Conservation (phyloP, 37 sponge, comb jelly and placozoan species). For the Agelas oroides region DNA sequence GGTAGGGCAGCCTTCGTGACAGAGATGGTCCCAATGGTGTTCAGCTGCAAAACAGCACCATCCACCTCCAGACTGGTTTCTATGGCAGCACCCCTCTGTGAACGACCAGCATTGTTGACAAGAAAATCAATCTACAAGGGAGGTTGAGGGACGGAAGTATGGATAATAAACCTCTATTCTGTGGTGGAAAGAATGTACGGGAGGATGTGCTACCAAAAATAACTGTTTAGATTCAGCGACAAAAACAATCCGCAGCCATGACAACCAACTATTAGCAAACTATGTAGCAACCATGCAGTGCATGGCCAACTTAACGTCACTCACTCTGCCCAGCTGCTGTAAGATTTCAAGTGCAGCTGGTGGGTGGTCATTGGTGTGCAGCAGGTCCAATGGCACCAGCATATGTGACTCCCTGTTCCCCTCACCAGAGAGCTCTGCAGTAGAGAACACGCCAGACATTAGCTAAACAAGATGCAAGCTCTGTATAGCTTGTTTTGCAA, state of each 20-base stretch:
- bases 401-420: slow-evolving; percentile 53
- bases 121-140: slow-evolving; percentile 82
- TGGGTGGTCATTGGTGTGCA: slow-evolving; percentile 57
- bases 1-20: slow-evolving; percentile 91
- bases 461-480: too few relatives aligned
- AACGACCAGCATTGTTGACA: slow-evolving; percentile 94
- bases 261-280: too few relatives aligned
- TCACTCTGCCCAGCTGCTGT: slow-evolving; percentile 61
- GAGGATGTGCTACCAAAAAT: too few relatives aligned
- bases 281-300: too few relatives aligned
- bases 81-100: slow-evolving; percentile 82
- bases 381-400: slow-evolving; percentile 69
- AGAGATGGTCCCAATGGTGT: slow-evolving; percentile 85
- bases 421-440: slow-evolving; percentile 60
- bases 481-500: too few relatives aligned
- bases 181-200: neutral
- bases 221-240: too few relatives aligned
- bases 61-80: slow-evolving; percentile 83
- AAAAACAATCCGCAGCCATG: too few relatives aligned
- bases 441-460: too few relatives aligned
- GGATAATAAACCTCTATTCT: too few relatives aligned
- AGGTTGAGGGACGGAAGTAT: neutral
- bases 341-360: slow-evolving; percentile 44
- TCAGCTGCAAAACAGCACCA: slow-evolving; percentile 74
- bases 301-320: too few relatives aligned